Evolutionary conservation across 2,113 vertebrate genomes (phyloP), one percentile per base, ranked within the genome.

Genomic region (Coregonus clupeaformis): DNA sequence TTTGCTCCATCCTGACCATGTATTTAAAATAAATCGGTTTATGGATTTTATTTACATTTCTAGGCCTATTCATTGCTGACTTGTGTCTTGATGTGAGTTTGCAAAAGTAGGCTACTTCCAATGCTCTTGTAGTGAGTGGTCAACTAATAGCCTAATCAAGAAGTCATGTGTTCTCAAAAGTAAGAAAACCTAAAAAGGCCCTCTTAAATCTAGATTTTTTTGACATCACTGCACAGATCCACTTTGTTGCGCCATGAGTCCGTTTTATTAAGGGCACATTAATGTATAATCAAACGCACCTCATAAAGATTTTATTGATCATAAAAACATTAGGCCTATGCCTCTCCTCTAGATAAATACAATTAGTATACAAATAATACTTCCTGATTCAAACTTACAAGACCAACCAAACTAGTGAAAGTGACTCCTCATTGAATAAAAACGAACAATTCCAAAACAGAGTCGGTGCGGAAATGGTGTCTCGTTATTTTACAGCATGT

Each of bases 291-390:
- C 96, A 98, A 96, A 96, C 95, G 92, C 96, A 97, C 96, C 96
- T 96, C 96, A 95, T 99, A 98, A 98, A 97, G 95, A 74, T 95
- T 97, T 98, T 98, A 98, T 98, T 96, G 96, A 96, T 95, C 95
- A 96, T 97, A 96, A 97, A 97, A 94, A 92, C 92, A 95, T 96
- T 94, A 42, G 36, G 36, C 36, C 36, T 42, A 96, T 94, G 94
- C 90, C 95, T 89, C 95, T 89, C 93, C 92, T 95, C 95, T 88
- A 79, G 89, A 90, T 87, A 86, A 88, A 91, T 82, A 86, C 87
- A 88, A 85, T 86, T 77, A 80, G 84, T 91, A 86, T 84, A 91
- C 88, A 82, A 80, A 87, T 78, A 78, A 71, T 69, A 67, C 78
- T 86, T 90, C 76, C 85, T 59, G n/a, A 65, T 80, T 66, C 72